Evolutionary conservation across 1,140 invertebrate species (phyloP), one percentile per base, ranked within the genome.

Genomic region (Hermetia illucens): DNA sequence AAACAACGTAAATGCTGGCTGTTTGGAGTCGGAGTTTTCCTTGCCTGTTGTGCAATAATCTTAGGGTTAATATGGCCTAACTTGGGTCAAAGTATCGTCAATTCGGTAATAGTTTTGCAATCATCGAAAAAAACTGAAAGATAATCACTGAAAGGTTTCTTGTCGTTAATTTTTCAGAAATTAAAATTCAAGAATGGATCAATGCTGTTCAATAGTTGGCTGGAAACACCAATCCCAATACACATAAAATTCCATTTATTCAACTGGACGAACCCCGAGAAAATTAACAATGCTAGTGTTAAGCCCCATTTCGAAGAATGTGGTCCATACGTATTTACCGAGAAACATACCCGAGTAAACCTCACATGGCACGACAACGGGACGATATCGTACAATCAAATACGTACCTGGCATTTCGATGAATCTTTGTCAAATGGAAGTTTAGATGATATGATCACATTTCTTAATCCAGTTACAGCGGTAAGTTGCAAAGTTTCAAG

Each of bases 311-410:
- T 82, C 40, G 59, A 66, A 29, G 72, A 82, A 62, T 58, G 77
- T 52, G 74, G 74, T 6, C 74, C 74, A 0, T 77, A 75, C 42
- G 69, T 71, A 3, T 77, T 66, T 38, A 49, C 61, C 13, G 74
- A 76, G 53, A 58, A 63, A 19, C 71, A 75, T 44, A 58, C 45
- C n/a, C 69, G 79, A 63, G 65, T 70, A 21, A 74, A 81, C 51
- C 47, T 74, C 40, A 66, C 64, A 3, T 82, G 75, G 69, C 72
- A 76, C 45, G 54, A 71, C 9, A 91, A 93, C 65, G 71, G 70
- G n/a, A 92, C 86, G 1, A 64, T 93, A 6, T 74, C 81, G 12
- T 93, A 79, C 56, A 71, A 75, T 49, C 82, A 87, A 54, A 72
- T 70, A 42, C 71, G 79, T 47, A 65, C 64, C 4, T 93, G 84